Evolutionary conservation across 2,888 invertebrate genomes (phyloP).

Genomic region (Zeuzera pyrina): DNA sequence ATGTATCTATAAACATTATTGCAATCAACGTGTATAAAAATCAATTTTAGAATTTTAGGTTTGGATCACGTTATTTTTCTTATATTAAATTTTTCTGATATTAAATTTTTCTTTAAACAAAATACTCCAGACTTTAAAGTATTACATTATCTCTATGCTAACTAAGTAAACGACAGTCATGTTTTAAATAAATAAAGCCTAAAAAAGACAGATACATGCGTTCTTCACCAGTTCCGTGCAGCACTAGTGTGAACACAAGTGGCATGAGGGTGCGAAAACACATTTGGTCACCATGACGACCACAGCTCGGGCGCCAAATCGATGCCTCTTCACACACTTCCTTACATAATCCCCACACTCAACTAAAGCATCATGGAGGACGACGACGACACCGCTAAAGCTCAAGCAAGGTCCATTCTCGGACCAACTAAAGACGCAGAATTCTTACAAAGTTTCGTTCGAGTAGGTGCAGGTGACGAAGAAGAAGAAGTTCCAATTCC

Average conservation of each 20-base stretch:
- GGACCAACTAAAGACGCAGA: conserved; percentile 81
- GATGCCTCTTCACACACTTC: conserved; percentile 45
- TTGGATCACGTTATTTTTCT: too few species aligned
- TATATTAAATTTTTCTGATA: too few species aligned
- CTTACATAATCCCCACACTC: conserved; percentile 38
- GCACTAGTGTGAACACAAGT: too few species aligned
- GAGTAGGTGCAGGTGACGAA: conserved; percentile 76
- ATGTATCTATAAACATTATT: too few species aligned
- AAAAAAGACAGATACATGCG: conserved; percentile 1
- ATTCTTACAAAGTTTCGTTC: conserved; percentile 84
- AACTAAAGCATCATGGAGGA: conserved; percentile 21
- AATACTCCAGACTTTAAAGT: background rate
- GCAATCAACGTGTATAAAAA: too few species aligned
- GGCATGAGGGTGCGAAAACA: conserved; percentile 58
- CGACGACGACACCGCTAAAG: conserved; percentile 49
- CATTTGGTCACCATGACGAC: conserved; percentile 55
- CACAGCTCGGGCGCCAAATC: conserved; percentile 57
- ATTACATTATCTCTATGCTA: background rate
- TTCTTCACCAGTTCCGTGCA: too few species aligned
- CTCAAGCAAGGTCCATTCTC: conserved; percentile 74
- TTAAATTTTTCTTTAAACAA: too few species aligned
- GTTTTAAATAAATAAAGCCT: background rate
- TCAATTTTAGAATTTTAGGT: too few species aligned
- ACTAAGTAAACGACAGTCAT: background rate
- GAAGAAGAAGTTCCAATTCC: conserved; percentile 60